These are phyloP conservation scores for Micromys minutus DNA, from an alignment of 2,113 vertebrate species.

Conservation along the genomic window DNA sequence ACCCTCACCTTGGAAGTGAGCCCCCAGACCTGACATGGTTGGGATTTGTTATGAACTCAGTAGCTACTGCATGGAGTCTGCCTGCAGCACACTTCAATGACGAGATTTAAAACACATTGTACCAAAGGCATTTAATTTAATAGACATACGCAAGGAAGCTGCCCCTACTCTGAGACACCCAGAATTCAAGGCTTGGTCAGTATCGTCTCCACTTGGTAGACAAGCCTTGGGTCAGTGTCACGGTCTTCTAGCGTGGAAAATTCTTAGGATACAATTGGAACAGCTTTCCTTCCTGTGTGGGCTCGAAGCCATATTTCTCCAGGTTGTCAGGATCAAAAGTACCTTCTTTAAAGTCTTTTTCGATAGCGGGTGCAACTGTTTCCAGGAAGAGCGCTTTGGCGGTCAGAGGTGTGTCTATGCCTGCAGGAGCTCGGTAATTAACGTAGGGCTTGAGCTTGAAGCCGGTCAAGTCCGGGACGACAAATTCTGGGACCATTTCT, in stretches of 20 bases:
- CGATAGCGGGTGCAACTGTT: constrained; percentile 88
- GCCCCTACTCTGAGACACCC: neutral
- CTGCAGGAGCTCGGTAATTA: constrained; percentile 88
- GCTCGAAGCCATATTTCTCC: constrained; percentile 94
- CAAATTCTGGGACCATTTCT: constrained; percentile 92
- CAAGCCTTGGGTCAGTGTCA: neutral
- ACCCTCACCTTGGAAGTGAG: neutral
- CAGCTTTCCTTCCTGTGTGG: constrained; percentile 92
- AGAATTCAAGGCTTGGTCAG: neutral
- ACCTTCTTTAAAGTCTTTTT: constrained; percentile 89
- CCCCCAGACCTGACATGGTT: neutral
- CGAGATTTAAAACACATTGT: neutral
- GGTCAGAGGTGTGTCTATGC: constrained; percentile 86
- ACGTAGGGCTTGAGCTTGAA: constrained; percentile 95
- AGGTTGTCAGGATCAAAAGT: constrained; percentile 85
- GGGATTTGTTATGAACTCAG: neutral
- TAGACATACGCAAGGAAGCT: neutral
- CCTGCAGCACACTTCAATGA: neutral
- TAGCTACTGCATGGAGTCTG: neutral
- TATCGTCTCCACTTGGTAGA: neutral
- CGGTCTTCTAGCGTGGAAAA: constrained; percentile 84
- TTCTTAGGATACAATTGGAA: constrained; percentile 96
- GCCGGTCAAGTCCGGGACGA: constrained; percentile 90
- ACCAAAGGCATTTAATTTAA: constrained; percentile 70
- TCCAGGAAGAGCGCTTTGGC: constrained; percentile 89